Conservation (phyloP, 2,888 invertebrate species). For the Drosophila borborema region DNA sequence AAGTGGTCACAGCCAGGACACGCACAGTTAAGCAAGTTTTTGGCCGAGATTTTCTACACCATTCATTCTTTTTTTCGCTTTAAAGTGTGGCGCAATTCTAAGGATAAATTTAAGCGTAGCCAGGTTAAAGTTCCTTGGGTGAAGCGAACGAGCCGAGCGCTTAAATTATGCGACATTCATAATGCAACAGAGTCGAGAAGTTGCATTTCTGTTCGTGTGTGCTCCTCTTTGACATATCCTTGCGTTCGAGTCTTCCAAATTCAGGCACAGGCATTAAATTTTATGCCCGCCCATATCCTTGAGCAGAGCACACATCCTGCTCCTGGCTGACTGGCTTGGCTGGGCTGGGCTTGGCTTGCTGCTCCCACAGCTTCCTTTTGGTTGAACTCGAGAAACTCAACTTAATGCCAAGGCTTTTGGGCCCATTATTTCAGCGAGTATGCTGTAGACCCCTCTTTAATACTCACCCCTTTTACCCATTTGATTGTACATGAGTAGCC, state of each 20-base stretch:
- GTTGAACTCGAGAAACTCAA: conserved; percentile 57
- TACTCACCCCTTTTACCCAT: conserved; percentile 25
- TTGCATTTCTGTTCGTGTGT: conserved; percentile 31
- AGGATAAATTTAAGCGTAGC: conserved; percentile 13
- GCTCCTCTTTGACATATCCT: conserved; percentile 68
- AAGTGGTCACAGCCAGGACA: conserved; percentile 36
- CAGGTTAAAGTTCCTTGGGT: conserved; percentile 28
- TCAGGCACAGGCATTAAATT: conserved; percentile 70
- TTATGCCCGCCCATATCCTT: conserved; percentile 73
- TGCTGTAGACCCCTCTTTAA: conserved; percentile 14
- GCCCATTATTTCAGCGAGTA: conserved; percentile 73
- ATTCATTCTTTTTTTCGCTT: background rate
- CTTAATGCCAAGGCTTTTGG: conserved; percentile 75
- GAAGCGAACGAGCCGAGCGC: conserved; percentile 48
- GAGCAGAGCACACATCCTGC: conserved; percentile 49
- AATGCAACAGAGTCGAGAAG: conserved; percentile 69
- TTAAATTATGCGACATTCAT: conserved; percentile 82
- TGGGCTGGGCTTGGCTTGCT: conserved; percentile 34
- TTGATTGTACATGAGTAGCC: conserved; percentile 44
- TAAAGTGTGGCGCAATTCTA: conserved; percentile 2
- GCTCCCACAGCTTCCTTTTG: conserved; percentile 27
- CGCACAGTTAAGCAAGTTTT: conserved; percentile 28
- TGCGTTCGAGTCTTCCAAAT: conserved; percentile 49
- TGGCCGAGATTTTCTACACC: conserved; percentile 22
- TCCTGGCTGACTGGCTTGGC: conserved; percentile 20